A percentile compares a stretch with the other conserved stretches of the same genome.
Conservation (phyloP, 2,113 vertebrate genomes). For the Oxyruncus cristatus region DNA sequence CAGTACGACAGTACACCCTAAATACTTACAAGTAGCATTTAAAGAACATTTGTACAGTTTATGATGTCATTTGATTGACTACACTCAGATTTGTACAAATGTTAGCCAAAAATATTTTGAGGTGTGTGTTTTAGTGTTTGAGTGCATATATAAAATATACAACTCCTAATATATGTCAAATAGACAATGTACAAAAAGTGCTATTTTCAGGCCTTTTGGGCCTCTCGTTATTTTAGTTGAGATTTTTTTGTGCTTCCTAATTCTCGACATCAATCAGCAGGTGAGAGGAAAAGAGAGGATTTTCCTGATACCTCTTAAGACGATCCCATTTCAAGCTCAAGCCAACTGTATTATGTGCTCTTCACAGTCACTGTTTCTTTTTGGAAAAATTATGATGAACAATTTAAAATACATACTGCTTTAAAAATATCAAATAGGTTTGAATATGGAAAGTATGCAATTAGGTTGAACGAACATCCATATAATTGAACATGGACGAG, state of each 20-base stretch:
- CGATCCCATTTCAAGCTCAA: background rate
- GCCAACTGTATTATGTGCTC: background rate
- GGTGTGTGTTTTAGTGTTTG: background rate
- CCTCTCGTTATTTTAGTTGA: background rate
- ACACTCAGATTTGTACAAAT: background rate
- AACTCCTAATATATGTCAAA: background rate
- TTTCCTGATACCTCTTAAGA: background rate
- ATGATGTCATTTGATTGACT: background rate
- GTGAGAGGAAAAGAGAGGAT: background rate
- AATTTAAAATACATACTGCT: background rate
- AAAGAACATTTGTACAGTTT: background rate
- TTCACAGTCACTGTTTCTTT: background rate
- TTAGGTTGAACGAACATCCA: background rate
- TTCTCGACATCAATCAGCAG: background rate
- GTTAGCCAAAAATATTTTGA: background rate
- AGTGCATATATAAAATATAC: background rate
- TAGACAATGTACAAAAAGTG: background rate
- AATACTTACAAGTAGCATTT: background rate
- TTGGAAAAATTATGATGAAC: background rate
- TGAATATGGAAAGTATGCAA: background rate
- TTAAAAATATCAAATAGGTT: background rate
- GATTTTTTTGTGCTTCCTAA: background rate
- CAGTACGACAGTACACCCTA: background rate
- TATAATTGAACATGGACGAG: background rate
- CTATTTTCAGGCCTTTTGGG: background rate